Evolutionary conservation across 2,888 invertebrate genomes (phyloP).

Genomic region (Yponomeuta sedellus): DNA sequence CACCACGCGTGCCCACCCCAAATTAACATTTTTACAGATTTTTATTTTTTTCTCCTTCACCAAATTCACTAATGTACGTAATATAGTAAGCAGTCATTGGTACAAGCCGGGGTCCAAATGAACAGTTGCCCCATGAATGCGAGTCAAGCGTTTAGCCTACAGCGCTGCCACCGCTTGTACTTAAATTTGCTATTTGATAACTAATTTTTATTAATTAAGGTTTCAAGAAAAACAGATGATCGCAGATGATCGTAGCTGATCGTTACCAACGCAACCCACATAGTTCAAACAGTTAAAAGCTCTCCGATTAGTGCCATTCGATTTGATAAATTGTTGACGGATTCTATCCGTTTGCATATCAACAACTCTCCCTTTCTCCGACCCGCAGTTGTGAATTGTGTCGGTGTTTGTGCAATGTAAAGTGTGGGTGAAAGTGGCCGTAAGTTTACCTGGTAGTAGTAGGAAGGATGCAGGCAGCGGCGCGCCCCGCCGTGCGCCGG

Average conservation of each 20-base stretch:
- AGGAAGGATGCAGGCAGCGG: constrained; percentile 59
- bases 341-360: background rate
- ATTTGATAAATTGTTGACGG: background rate
- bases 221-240: background rate
- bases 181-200: too few relatives aligned
- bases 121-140: too few relatives aligned
- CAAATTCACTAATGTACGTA: too few relatives aligned
- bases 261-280: background rate
- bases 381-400: background rate
- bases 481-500: constrained; percentile 44
- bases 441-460: constrained; percentile 60
- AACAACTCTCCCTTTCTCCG: background rate
- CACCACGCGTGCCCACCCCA: too few relatives aligned
- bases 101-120: too few relatives aligned
- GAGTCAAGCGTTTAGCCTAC: too few relatives aligned
- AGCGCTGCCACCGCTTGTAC: too few relatives aligned
- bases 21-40: too few relatives aligned
- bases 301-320: background rate
- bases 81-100: too few relatives aligned
- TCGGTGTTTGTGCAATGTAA: background rate
- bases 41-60: too few relatives aligned
- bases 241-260: background rate
- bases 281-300: background rate
- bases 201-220: too few relatives aligned
- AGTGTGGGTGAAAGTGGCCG: background rate